Conservation (phyloP, 2,113 vertebrate genomes). For the Candoia aspera region DNA sequence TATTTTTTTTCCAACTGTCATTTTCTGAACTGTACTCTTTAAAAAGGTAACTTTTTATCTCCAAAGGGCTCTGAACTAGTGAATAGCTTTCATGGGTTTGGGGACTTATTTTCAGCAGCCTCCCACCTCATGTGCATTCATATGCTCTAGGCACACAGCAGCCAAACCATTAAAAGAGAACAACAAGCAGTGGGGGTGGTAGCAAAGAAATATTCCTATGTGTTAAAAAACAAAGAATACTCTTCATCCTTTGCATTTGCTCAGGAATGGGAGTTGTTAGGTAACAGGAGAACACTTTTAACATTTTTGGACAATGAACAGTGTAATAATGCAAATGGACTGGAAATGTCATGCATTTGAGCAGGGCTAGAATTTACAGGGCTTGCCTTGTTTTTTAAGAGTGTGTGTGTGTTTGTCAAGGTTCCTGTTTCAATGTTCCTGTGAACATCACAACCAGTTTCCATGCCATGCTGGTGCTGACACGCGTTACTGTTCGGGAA, state of each 20-base stretch:
- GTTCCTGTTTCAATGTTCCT: too few species aligned
- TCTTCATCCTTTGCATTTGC: neutral
- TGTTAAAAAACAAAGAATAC: constrained; percentile 1
- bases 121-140: neutral
- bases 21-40: constrained; percentile 51
- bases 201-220: constrained; percentile 27
- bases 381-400: neutral
- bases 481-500: too few species aligned
- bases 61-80: constrained; percentile 1
- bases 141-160: neutral
- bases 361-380: neutral
- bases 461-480: too few species aligned
- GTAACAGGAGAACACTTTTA: neutral
- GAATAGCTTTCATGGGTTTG: constrained; percentile 25
- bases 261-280: neutral
- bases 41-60: constrained; percentile 42
- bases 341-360: neutral
- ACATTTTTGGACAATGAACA: neutral
- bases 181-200: neutral
- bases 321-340: neutral
- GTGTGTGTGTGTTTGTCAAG: neutral
- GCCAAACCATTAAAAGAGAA: neutral
- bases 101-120: constrained; percentile 13
- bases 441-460: too few species aligned
- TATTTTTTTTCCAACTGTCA: constrained; percentile 25